Conservation (phyloP, 2,888 invertebrate genomes). For the Himalopsyche anomala region DNA sequence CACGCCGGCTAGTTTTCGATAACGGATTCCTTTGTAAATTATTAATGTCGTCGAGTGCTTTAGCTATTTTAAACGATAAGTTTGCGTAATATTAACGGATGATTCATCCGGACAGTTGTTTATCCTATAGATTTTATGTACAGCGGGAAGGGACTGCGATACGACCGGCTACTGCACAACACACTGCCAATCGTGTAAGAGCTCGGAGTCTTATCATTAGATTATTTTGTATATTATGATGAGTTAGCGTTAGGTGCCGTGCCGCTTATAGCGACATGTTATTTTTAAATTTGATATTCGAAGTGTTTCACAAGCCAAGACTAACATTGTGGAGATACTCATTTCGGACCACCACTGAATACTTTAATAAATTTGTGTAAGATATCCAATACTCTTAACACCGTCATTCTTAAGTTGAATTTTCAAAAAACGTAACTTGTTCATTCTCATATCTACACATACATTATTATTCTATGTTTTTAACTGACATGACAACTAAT, state of each 20-base stretch:
- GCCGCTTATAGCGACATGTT: not conserved
- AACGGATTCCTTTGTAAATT: constrained; percentile 25
- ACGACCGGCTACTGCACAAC: constrained; percentile 63
- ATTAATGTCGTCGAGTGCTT: constrained; percentile 27
- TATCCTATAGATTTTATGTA: constrained; percentile 55
- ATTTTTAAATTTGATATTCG: constrained; percentile 32
- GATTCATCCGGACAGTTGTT: constrained; percentile 47
- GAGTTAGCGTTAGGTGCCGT: constrained; percentile 45
- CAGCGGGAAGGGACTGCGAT: constrained; percentile 22
- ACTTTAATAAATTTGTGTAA: too few species aligned
- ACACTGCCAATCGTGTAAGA: constrained; percentile 64
- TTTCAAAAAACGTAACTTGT: too few species aligned
- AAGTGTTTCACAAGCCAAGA: constrained; percentile 39
- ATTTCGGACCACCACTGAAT: not conserved
- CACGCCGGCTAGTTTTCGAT: constrained; percentile 19
- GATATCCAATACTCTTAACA: too few species aligned
- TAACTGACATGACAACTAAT: too few species aligned
- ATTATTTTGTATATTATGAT: constrained; percentile 57
- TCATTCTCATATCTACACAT: too few species aligned
- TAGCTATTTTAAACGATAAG: not conserved
- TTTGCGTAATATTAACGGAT: constrained; percentile 22
- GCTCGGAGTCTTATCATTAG: constrained; percentile 58
- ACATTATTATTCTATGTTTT: too few species aligned
- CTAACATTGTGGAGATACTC: constrained; percentile 13
- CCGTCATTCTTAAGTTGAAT: too few species aligned